Evolutionary conservation across 1,140 invertebrate genomes (phyloP), one percentile per base, ranked within the genome.

Genomic region (Penaeus vannamei): DNA sequence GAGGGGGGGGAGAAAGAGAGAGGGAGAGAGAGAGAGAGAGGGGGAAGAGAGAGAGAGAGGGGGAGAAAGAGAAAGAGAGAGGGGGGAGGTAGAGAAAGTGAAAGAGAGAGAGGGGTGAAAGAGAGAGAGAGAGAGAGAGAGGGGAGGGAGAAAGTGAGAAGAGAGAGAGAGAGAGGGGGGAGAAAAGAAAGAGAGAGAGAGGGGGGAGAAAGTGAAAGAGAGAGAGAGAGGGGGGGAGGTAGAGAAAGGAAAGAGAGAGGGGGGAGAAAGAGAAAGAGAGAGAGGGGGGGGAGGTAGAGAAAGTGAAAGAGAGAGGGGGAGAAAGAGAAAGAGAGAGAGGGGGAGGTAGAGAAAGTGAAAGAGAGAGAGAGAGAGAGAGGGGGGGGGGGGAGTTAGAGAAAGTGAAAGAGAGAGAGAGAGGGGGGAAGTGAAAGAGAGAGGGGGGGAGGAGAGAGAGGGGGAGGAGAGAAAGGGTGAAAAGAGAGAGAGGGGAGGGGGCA

Each of bases 271-370:
- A 64, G 62, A 64, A 64, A 64, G 62, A 64, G 62, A n/a, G n/a
- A n/a, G n/a, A n/a, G n/a, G n/a, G n/a, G n/a, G n/a, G n/a, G n/a
- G n/a, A 7, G 36, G 4, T 8, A 66, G 64, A 66, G 64, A 66
- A 3, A 12, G 14, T 7, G 7, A 66, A 12, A 66, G 4, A 5
- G 64, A 66, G 64, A 66, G 4, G 26, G 36, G 4, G 36, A 42
- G n/a, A 64, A 64, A 64, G 17, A 64, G 62, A 64, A 64, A 64
- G 62, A 64, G 62, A n/a, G n/a, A n/a, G n/a, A n/a, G n/a, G n/a
- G n/a, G n/a, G n/a, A n/a, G n/a, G n/a, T n/a, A n/a, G n/a, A n/a
- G n/a, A n/a, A n/a, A n/a, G n/a, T 42, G 36, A 4, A 66, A 66
- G 64, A 66, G 64, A 66, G 4, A 12, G 14, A 3, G 7, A 66